A percentile compares a stretch with the other conserved stretches of the same genome.
Evolutionary conservation across 2,888 invertebrate genomes (phyloP).

Genomic region (Drosophila aldrichi): DNA sequence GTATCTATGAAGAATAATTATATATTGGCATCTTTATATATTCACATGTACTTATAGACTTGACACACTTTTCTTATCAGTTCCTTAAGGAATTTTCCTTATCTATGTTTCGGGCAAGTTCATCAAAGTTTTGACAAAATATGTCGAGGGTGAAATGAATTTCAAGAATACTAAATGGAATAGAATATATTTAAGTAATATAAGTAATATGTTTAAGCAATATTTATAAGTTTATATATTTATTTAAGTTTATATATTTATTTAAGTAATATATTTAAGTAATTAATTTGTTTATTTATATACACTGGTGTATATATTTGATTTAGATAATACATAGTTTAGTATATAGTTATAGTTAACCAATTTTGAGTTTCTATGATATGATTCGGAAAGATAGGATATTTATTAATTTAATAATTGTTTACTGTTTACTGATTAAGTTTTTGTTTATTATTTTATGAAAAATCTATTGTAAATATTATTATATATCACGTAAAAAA

Average conservation of each 20-base stretch:
- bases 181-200: not conserved
- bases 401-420: too few species aligned
- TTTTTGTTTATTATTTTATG: too few species aligned
- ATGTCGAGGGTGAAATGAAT: not conserved
- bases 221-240: too few species aligned
- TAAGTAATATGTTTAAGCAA: too few species aligned
- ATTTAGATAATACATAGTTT: too few species aligned
- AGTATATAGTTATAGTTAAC: too few species aligned
- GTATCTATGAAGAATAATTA: not conserved
- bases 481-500: too few species aligned
- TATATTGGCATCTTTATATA: not conserved
- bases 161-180: not conserved
- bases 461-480: too few species aligned
- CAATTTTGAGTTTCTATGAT: too few species aligned
- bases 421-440: too few species aligned
- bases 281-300: not conserved
- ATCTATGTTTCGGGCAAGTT: not conserved
- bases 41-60: not conserved
- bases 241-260: too few species aligned
- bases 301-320: not conserved
- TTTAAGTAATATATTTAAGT: not conserved
- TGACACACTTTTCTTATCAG: conserved; percentile 36
- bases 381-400: too few species aligned
- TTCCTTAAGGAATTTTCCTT: not conserved
- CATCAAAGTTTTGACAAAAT: not conserved